Evolutionary conservation across 1,140 invertebrate species (phyloP).

Genomic region (Calosoma granatense): DNA sequence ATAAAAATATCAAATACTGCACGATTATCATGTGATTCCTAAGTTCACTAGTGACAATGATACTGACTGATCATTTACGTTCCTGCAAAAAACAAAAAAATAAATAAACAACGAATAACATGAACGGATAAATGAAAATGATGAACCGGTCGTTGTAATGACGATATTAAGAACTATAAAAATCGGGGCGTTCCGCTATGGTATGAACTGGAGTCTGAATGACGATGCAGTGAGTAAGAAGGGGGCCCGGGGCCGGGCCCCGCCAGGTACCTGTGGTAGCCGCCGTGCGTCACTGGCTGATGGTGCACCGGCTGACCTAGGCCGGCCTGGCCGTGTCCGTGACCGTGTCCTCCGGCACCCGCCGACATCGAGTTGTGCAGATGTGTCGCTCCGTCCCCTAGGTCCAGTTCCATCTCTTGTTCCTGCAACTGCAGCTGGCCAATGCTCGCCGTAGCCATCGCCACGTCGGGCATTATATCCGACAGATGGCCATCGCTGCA

Average conservation of each 20-base stretch:
- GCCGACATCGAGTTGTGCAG: conserved; percentile 12
- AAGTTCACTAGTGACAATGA: not conserved
- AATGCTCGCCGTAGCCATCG: conserved; percentile 72
- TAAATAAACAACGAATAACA: not conserved
- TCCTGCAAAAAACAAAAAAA: not conserved
- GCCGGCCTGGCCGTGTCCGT: not conserved
- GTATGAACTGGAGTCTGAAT: not conserved
- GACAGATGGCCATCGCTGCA: conserved; percentile 61
- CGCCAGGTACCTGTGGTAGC: not conserved
- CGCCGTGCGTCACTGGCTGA: not conserved
- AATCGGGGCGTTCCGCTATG: not conserved
- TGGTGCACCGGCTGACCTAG: not conserved
- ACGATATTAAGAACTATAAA: conserved; percentile 1
- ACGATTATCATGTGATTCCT: not conserved
- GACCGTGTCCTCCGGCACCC: not conserved
- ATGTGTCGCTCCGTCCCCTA: conserved; percentile 64
- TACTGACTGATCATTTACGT: no score
- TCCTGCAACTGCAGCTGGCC: conserved; percentile 59
- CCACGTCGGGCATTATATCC: conserved; percentile 78
- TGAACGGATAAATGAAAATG: not conserved
- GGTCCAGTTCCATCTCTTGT: conserved; percentile 55
- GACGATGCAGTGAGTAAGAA: not conserved
- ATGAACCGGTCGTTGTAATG: not conserved
- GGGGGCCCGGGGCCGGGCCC: not conserved
- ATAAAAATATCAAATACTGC: not conserved